Evolutionary conservation across 2,797 vertebrate species (phyloP), one percentile per base, ranked within the genome.

Genomic region (Sebastes goodei): DNA sequence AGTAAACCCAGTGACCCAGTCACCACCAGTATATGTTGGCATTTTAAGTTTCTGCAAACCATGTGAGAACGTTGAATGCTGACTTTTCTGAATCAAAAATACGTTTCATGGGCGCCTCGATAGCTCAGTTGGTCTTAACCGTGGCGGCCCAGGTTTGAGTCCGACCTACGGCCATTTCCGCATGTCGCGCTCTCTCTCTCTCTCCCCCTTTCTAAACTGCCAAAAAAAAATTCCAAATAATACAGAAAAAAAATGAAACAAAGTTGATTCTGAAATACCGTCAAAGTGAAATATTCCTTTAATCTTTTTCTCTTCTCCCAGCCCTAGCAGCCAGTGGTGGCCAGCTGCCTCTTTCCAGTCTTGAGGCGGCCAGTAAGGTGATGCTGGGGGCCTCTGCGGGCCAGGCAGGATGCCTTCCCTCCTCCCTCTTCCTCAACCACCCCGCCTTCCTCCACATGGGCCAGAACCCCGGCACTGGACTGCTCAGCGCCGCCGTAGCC

Each of bases 261-360:
- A 53, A 15, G 2, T 2, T 30, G 30, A 46, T 61, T 32, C 1
- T 74, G 10, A 38, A 63, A 49, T 53, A 5, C 6, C 29, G 2
- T 62, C 1, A 33, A 56, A n/a, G 21, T 61, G 11, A 2, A 55
- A 57, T 38, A 29, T 30, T 30, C 38, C 11, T 71, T 65, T 53
- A 55, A 71, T 12, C 3, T n/a, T 27, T 33, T 7, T 68, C 15
- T 74, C 12, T 27, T 11, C 21, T 74, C 23, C 68, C 91, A 98
- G 97, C 97, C 87, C 96, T 98, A 94, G 97, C 96, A 95, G 97
- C 97, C 96, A 97, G 96, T 98, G 97, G 97, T 98, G 97, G 97
- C 90, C 96, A 97, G 92, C 96, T 97, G 93, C 96, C 97, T 89
- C 96, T 97, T 97, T 97, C 97, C 96, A 97, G 96, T 96, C 97